Evolutionary conservation across 2,888 invertebrate genomes (phyloP), one percentile per base, ranked within the genome.

Genomic region (Xestia c-nigrum): DNA sequence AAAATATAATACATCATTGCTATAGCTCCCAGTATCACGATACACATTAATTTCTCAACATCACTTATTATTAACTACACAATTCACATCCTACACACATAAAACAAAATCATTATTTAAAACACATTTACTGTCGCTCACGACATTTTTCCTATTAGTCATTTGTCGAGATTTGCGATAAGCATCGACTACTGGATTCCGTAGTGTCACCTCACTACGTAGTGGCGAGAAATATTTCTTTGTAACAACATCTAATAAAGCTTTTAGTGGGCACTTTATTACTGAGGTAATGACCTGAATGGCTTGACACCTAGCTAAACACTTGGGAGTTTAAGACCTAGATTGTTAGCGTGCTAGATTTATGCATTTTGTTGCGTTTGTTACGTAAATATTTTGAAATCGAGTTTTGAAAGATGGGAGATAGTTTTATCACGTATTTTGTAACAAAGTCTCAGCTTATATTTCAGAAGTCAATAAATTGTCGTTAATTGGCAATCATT

Each of bases 121-220:
- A 85, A 85, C 89, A 88, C 80, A 80, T 87, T 85, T 84, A 88
- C 79, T 76, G 84, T 80, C 81, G 57, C 59, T 66, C 79, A 79
- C 79, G 86, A 90, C 87, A 87, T 89, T 89, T 89, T 89, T 88
- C 85, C 81, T 89, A 91, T 90, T 89, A 89, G 89, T 91, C 92
- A 91, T 87, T 88, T 90, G 89, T 88, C 88, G 74, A 88, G 91
- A 90, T 89, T 83, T 70, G 86, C 86, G 91, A 90, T 90, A 86
- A 88, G 67, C 78, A 81, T 86, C 86, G 91, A 91, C 92, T 93
- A 93, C 93, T 89, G 93, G 87, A 89, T 90, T 88, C 88, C 90
- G 89, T 89, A 88, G 89, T 89, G 89, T 89, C 87, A 87, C 90
- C 81, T 89, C 90, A 88, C 89, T 90, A 90, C 71, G 71, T 65